A percentile compares a stretch with the other conserved stretches of the same genome.
Evolutionary conservation across 1,140 invertebrate genomes (phyloP).

Genomic region (Drosophila kepulauana): DNA sequence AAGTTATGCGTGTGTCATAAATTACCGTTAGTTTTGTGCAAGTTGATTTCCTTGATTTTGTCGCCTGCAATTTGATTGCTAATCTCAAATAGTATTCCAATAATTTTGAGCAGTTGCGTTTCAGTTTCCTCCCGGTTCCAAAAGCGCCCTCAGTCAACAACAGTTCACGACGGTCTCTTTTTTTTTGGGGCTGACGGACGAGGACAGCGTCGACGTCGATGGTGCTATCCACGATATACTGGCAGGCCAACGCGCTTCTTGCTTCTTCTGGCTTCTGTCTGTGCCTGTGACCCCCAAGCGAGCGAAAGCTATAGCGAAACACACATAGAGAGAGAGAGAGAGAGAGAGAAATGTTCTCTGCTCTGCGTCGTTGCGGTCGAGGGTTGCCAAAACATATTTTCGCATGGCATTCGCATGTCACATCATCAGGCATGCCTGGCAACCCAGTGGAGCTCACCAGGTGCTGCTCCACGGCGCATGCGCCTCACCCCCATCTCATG

Average conservation of each 20-base stretch:
- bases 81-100: neutral
- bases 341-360: too few species aligned
- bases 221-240: neutral
- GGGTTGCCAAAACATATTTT: conserved; percentile 43
- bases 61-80: neutral
- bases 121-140: neutral
- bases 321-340: conserved; percentile 8
- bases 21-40: conserved; percentile 37
- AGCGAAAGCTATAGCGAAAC: neutral
- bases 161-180: neutral
- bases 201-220: neutral
- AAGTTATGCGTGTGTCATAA: conserved; percentile 16
- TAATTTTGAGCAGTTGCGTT: neutral
- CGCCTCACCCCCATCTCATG: conserved; percentile 20
- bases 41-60: neutral
- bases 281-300: conserved; percentile 29
- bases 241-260: neutral
- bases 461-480: conserved; percentile 21
- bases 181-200: neutral
- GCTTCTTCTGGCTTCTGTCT: neutral
- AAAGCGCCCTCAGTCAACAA: neutral
- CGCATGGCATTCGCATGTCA: conserved; percentile 9
- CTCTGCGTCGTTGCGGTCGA: neutral
- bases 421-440: conserved; percentile 17
- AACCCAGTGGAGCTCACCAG: conserved; percentile 30